Evolutionary conservation across 2,888 invertebrate species (phyloP).

Genomic region (Acleris holmiana): DNA sequence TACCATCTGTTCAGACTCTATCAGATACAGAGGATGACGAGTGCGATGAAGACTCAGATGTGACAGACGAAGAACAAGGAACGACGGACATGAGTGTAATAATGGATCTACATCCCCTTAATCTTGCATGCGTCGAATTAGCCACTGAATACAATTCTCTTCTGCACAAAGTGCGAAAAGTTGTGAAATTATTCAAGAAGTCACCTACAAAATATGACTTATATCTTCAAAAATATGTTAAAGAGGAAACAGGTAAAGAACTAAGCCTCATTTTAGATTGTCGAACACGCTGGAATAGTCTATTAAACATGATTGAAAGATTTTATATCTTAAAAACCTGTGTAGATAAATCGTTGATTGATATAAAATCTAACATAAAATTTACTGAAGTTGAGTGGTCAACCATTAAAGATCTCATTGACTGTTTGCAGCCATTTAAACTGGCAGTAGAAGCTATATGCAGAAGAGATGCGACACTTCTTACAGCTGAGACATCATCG

Average conservation of each 20-base stretch:
- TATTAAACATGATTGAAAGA: background rate
- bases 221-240: background rate
- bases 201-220: background rate
- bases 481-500: background rate
- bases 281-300: background rate
- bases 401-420: background rate
- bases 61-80: too few relatives aligned
- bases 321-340: background rate
- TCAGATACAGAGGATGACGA: too few relatives aligned
- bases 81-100: too few relatives aligned
- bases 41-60: too few relatives aligned
- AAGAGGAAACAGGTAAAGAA: background rate
- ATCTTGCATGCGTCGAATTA: background rate
- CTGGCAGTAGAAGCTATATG: background rate
- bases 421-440: background rate
- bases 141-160: background rate
- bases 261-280: background rate
- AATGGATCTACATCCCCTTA: too few relatives aligned
- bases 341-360: background rate
- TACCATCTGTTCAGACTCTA: too few relatives aligned
- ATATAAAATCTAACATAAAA: background rate
- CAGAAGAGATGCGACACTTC: background rate
- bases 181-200: background rate
- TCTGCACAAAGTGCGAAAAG: background rate
- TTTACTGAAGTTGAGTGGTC: background rate